Conservation (phyloP, 2,888 invertebrate species). For the Ctenicera cuprea region DNA sequence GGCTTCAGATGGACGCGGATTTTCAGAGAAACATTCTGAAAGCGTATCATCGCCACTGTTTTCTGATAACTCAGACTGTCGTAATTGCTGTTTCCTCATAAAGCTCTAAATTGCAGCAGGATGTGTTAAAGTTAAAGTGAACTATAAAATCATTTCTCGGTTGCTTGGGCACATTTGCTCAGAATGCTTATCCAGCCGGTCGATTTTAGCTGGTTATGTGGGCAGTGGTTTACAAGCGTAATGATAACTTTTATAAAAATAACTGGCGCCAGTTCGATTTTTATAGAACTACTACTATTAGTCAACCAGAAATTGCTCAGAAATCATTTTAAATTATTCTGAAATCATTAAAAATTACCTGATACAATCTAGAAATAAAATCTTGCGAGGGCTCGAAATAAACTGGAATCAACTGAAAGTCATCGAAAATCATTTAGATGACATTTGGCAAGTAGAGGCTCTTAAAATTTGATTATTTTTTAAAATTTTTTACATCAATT, state of each 20-base stretch:
- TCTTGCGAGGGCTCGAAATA: too few relatives aligned
- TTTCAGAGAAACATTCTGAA: constrained; percentile 16
- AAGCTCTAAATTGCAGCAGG: constrained; percentile 26
- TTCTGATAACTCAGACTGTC: neutral
- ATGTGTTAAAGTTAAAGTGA: constrained; percentile 30
- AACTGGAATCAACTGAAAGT: too few relatives aligned
- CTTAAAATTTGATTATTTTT: too few relatives aligned
- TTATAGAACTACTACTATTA: neutral
- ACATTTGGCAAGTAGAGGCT: too few relatives aligned
- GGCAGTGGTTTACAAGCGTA: constrained; percentile 23
- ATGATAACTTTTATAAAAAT: constrained; percentile 27
- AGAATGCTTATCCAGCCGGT: constrained; percentile 25
- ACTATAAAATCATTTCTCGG: constrained; percentile 34
- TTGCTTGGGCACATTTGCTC: constrained; percentile 31
- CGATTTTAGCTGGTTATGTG: constrained; percentile 31
- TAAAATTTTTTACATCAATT: too few relatives aligned
- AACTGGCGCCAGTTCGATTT: constrained; percentile 8
- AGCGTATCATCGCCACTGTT: constrained; percentile 16
- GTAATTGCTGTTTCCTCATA: constrained; percentile 27
- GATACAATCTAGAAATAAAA: too few relatives aligned
- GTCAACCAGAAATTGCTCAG: neutral
- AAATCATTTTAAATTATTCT: too few relatives aligned
- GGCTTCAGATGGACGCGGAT: constrained; percentile 35
- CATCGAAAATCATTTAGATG: too few relatives aligned
- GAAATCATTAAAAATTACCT: too few relatives aligned